A percentile compares a stretch with the other conserved stretches of the same genome.
Conservation (phyloP, 2,888 invertebrate genomes). For the Oscheius sp. region DNA sequence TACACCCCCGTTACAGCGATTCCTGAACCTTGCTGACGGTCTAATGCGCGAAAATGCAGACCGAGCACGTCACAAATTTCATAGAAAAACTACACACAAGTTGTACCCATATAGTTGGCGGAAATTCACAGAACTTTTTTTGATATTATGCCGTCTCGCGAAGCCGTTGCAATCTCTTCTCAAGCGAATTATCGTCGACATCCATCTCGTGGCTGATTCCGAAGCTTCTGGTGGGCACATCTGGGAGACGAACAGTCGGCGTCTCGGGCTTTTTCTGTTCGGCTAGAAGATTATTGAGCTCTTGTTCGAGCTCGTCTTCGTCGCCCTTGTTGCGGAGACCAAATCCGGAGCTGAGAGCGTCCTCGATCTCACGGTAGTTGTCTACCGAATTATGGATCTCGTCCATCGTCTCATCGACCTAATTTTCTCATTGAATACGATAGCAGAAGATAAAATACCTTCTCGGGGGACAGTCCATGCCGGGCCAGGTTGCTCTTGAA, state of each 20-base stretch:
- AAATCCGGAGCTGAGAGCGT: constrained; percentile 54
- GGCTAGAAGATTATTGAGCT: constrained; percentile 46
- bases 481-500: constrained; percentile 66
- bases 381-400: constrained; percentile 64
- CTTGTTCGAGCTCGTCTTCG: constrained; percentile 51
- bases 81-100: neutral
- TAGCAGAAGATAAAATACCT: constrained; percentile 42
- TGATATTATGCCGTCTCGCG: constrained; percentile 23
- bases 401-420: constrained; percentile 71
- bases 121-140: neutral
- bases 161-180: constrained; percentile 19
- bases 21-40: neutral
- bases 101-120: neutral
- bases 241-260: constrained; percentile 14
- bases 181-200: constrained; percentile 21
- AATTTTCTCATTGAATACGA: neutral
- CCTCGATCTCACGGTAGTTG: constrained; percentile 67
- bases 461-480: constrained; percentile 68
- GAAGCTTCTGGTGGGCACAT: constrained; percentile 29
- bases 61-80: neutral
- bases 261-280: constrained; percentile 28
- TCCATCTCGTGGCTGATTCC: constrained; percentile 29
- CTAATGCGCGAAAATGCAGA: neutral
- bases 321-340: constrained; percentile 22
- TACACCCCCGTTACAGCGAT: neutral